Base-by-base conservation (phyloP, 35 echinoderm and acorn worm genomes). In the Hemicentrotus pulcherrimus region DNA sequence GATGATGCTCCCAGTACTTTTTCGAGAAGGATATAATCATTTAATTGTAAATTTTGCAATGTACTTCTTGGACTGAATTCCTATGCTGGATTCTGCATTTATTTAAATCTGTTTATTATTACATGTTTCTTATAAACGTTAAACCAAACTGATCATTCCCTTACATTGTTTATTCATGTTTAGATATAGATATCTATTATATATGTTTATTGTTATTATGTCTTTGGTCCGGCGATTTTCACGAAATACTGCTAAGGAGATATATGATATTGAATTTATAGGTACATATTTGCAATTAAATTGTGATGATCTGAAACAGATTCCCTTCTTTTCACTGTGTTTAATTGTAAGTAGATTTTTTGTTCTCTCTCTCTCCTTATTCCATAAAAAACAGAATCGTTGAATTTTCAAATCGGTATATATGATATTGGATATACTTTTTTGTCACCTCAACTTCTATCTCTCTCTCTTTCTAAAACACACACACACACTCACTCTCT, bases 271-370 rank as follows among this genome's bases (percentile, higher is more conserved):
- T 45, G 88, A 31, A 90, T 90, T 33, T 47, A 90, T 90, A 13
- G 45, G 88, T 90, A 90, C 88, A 90, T 90, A 90, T 90, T 90
- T 41, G 88, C 31, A 90, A 90, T 90, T 90, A 90, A 90, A 90
- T 45, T 32, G 88, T 90, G 32, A 90, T 19, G n/a, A 90, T 90
- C 3, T 41, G 12, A 90, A 78, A 78, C 65, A 90, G 88, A 90
- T 90, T 15, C 18, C 45, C 4, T 5, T 90, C 9, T 15, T n/a
- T 45, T 11, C 0, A 46, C 2, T 15, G n/a, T 90, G 30, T 45
- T 90, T 22, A 18, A 32, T 19, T 90, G 6, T 78, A 30, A 16
- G 31, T 9, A 90, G 12, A 90, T 32, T 90, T 90, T 28, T 28
- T 6, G 0, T 28, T 78, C 65, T 6, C 28, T 28, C 65, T 28